Evolutionary conservation across 2,797 vertebrate genomes (phyloP), one percentile per base, ranked within the genome.

Genomic region (Muscicapa comitata): DNA sequence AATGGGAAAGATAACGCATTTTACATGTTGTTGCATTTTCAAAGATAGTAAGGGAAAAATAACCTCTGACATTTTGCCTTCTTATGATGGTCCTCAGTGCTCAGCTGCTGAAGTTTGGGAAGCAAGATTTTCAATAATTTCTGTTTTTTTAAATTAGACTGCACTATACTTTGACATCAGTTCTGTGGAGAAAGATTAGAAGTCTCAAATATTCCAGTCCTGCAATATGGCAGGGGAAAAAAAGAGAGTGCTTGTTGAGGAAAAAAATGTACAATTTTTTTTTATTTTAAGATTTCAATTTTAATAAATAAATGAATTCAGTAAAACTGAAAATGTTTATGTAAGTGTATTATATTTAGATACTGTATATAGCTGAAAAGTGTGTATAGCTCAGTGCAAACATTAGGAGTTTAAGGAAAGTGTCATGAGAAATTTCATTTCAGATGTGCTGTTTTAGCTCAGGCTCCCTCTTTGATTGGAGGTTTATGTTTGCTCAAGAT

Each of bases 1-100:
- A 95, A 92, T 94, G 76, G 62, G 47, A 90, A 95, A 94, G 94
- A 96, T 96, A 96, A 95, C 83, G 45, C 51, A 38, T 88, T 91
- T 92, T 87, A 75, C 81, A 67, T 86, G 76, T 82, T 87, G 88
- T 90, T 90, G 79, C 37, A 59, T 91, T 96, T 96, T 81, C 37
- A 53, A 93, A 95, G 93, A 94, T 96, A 95, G 26, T 47, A 92
- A 92, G 31, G 62, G 43, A 95, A 94, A 72, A 92, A 95, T 94
- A 92, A 93, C 88, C 90, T 95, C 20, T 95, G 59, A 88, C 90
- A 81, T 70, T 93, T 87, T 91, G 72, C 51, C 47, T 50, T 50
- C 76, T 74, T 83, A 14, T 62, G 82, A 28, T 80, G 72, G 42
- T 94, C 91, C 47, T 83, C 57, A 38, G 37, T 35, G 63, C 59